Percentiles rank a stretch among this genome's conserved stretches.
These are phyloP conservation scores for Macropis europaea DNA, from an alignment of 2,888 invertebrate species.

Conservation along the genomic window DNA sequence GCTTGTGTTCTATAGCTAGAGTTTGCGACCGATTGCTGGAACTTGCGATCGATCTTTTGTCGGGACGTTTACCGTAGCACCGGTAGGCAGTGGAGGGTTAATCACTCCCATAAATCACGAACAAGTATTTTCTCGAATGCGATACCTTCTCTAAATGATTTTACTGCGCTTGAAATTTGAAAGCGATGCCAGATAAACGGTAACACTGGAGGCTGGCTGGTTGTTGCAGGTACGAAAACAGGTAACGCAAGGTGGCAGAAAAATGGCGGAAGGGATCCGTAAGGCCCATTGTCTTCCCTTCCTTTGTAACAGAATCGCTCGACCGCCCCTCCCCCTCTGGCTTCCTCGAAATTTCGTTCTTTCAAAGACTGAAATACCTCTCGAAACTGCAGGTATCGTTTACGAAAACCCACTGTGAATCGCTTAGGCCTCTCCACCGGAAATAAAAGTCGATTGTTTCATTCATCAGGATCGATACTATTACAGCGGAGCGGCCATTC, in stretches of 20 bases:
- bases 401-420: not conserved
- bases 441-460: conserved; percentile 19
- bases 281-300: conserved; percentile 41
- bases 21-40: too few relatives aligned
- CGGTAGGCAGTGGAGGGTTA: conserved; percentile 7
- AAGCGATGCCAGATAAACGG: conserved; percentile 40
- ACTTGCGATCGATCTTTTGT: too few relatives aligned
- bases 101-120: conserved; percentile 40
- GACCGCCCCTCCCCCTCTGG: not conserved
- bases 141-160: conserved; percentile 32
- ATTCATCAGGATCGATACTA: not conserved
- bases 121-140: conserved; percentile 13
- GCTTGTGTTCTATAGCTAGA: too few relatives aligned
- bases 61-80: too few relatives aligned
- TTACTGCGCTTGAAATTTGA: conserved; percentile 54
- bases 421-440: not conserved
- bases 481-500: too few relatives aligned
- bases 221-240: conserved; percentile 47
- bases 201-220: conserved; percentile 17
- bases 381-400: not conserved
- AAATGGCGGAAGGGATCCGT: conserved; percentile 28
- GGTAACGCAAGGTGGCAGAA: conserved; percentile 53
- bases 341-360: conserved; percentile 46
- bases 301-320: conserved; percentile 40
- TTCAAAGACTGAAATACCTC: not conserved